Base-by-base conservation (phyloP, 2,113 vertebrate species). In the Indicator maculatus region DNA sequence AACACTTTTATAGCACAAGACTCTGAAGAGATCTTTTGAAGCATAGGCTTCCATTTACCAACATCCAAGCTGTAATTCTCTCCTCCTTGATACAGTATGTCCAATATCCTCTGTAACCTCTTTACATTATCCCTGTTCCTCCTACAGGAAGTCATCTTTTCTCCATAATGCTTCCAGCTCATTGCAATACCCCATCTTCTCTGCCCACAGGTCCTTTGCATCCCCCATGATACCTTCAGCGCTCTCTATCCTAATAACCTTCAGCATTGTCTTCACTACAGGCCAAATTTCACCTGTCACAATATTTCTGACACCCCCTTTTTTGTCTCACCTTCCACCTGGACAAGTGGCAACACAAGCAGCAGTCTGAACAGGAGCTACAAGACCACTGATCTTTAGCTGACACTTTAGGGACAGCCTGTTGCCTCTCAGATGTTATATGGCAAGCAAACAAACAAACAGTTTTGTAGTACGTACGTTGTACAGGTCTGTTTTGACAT, bases 21-120 rank as follows among this genome's bases (percentile, higher is more conserved):
- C 27, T 79, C 56, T 21, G 36, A 89, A 52, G 26, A 19, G 52
- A 56, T 91, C 85, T 89, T 39, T 23, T 63, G 47, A 95, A 95
- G 33, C 38, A 56, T 9, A 64, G 76, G 64, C 28, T 86, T 83
- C 27, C 38, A 27, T 72, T 77, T 86, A 69, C 50, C 74, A 79
- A 8, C 18, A 66, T 70, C 52, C 45, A 83, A 28, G 36, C 41
- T 0, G 0, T 56, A 91, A 66, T 36, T 83, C 79, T 45, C 72
- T 83, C 18, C 58, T 71, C 19, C 58, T 39, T 0, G 0, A 31
- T 83, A 41, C 50, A 38, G 13, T 45, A 61, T 65, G 55, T 55
- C 77, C 38, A 24, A 5, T 36, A 38, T 74, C 47, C 61, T 83
- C 56, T 70, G 59, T 64, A 78, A 71, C 53, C 58, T 85, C n/a